Evolutionary conservation across 2,797 vertebrate species (phyloP), one percentile per base, ranked within the genome.

Genomic region (Megaceryle alcyon): DNA sequence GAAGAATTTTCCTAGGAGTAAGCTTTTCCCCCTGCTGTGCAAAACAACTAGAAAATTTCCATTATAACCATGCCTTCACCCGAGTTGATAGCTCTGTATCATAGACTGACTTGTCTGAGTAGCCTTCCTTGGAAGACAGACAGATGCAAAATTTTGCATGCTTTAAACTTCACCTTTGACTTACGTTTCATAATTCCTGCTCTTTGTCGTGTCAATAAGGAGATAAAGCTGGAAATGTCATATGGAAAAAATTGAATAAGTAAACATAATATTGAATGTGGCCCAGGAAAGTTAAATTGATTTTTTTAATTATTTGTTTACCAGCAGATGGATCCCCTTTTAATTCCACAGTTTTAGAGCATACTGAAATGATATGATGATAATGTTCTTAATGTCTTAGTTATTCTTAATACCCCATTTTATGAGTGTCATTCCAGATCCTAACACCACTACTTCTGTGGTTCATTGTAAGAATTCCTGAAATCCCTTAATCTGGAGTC

Each of bases 21-120:
- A 94, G 89, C 82, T 85, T 70, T 86, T 63, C 10, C 21, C 13
- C 26, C 28, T 80, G 12, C 85, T 82, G 35, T 86, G 85, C 48
- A 76, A 82, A 96, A 83, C 72, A 88, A 49, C 54, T 66, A 86
- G 96, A 91, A 95, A 96, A 96, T 95, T 94, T 88, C 91, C 51
- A 84, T 94, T 94, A 90, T 63, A 88, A 31, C 78, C 63, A 23
- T 73, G 72, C 49, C 25, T 91, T 86, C 59, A 33, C 37, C 43
- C 7, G 3, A 69, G 63, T 49, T 91, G 90, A 94, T 65, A 16
- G 4, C 46, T 94, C 83, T 86, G 37, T 93, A 51, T 82, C 59
- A 41, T 41, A 8, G 37, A 48, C 39, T 82, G 56, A 29, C 66
- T 92, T 86, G 59, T 31, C 54, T 86, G 29, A 69, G 46, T 91